Percentiles rank a stretch among this genome's conserved stretches.
Evolutionary conservation across 1,140 invertebrate genomes (phyloP).

Genomic region (Sogatella furcifera): DNA sequence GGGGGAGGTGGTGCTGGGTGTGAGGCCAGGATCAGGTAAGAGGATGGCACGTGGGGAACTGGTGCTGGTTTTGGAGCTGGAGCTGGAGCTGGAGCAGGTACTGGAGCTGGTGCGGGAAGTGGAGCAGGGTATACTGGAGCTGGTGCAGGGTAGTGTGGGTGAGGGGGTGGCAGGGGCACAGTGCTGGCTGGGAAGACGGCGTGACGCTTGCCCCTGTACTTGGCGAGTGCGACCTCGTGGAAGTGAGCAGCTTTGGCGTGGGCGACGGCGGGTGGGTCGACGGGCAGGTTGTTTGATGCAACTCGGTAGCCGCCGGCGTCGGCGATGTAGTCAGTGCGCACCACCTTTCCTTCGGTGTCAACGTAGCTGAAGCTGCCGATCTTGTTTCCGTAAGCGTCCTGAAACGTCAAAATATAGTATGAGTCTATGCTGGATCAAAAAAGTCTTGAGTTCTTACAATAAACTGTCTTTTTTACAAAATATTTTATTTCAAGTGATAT

Average conservation of each 20-base stretch:
- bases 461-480: no score
- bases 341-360: constrained; percentile 39
- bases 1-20: constrained; percentile 22
- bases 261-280: constrained; percentile 9
- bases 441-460: no score
- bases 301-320: constrained; percentile 42
- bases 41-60: not conserved
- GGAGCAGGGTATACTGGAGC: constrained; percentile 6
- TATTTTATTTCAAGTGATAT: no score
- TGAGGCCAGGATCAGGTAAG: not conserved
- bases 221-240: constrained; percentile 24
- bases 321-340: constrained; percentile 40
- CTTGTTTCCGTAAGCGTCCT: constrained; percentile 40
- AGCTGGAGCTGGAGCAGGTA: constrained; percentile 1
- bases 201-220: not conserved
- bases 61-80: not conserved
- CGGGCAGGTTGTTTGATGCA: constrained; percentile 37
- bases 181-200: constrained; percentile 36
- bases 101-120: constrained; percentile 1
- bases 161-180: constrained; percentile 32
- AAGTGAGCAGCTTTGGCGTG: constrained; percentile 27
- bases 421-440: no score
- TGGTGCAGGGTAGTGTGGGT: constrained; percentile 26
- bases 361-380: constrained; percentile 43
- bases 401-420: constrained; percentile 2